phyloP scores from a whole-genome alignment of 2,113 vertebrate genomes.

The Stegastes partitus region DNA sequence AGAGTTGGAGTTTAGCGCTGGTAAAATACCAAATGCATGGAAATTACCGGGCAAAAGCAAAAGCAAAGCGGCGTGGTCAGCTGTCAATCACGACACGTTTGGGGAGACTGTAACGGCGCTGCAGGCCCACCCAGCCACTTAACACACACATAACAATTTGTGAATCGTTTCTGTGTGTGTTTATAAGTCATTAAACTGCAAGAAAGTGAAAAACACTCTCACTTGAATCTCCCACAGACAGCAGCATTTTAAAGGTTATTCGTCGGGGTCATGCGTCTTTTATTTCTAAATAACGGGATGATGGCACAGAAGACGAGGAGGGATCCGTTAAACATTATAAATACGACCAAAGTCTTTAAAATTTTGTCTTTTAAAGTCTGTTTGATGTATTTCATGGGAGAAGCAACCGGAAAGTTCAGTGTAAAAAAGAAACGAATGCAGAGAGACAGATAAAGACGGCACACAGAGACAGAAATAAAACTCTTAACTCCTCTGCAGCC shows the following conservation, averaged over 20 bases:
- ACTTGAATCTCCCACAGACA: neutral
- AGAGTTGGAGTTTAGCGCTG: too few species aligned
- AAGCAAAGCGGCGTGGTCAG: conserved; percentile 1
- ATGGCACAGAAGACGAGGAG: too few species aligned
- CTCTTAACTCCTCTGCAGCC: conserved; percentile 6
- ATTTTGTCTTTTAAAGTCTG: too few species aligned
- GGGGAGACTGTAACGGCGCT: conserved; percentile 19
- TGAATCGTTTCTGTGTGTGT: neutral
- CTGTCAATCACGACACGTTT: conserved; percentile 47
- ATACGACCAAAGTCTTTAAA: too few species aligned
- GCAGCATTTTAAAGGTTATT: neutral
- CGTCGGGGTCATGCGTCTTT: too few species aligned
- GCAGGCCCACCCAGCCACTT: conserved; percentile 57
- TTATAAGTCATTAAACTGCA: neutral
- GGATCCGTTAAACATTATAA: too few species aligned
- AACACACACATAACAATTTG: conserved; percentile 24
- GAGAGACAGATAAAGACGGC: neutral
- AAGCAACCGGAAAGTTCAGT: too few species aligned
- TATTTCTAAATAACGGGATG: too few species aligned
- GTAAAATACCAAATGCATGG: neutral
- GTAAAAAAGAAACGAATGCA: neutral
- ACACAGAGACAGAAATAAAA: conserved; percentile 42
- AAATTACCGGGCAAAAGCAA: neutral
- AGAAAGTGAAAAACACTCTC: conserved; percentile 21
- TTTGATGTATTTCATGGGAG: too few species aligned